phyloP scores from a whole-genome alignment of 2,797 vertebrate species.

The Botia kubotai region DNA sequence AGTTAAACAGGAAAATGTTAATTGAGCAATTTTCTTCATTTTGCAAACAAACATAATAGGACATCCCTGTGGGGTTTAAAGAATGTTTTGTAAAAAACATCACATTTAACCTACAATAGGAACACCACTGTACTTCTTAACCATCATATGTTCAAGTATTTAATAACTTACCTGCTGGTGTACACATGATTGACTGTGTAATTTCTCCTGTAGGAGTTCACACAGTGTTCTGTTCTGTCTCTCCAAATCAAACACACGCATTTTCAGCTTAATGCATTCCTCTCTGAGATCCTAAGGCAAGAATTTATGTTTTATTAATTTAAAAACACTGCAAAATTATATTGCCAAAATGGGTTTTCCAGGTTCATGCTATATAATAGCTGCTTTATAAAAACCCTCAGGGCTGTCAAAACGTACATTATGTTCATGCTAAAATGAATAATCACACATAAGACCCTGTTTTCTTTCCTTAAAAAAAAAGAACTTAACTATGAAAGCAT shows the following conservation, averaged over 20 bases:
- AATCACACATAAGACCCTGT: not conserved
- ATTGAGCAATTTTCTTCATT: conserved; percentile 53
- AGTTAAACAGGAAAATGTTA: conserved; percentile 58
- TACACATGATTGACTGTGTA: conserved; percentile 85
- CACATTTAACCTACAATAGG: not conserved
- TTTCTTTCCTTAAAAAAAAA: not conserved
- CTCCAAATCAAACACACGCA: conserved; percentile 94
- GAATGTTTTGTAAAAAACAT: conserved; percentile 42
- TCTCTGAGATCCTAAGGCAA: conserved; percentile 88
- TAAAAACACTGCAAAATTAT: not conserved
- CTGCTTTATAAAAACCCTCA: not conserved
- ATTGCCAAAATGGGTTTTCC: not conserved
- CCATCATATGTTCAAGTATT: conserved; percentile 2
- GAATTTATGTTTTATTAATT: not conserved
- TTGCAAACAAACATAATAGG: conserved; percentile 49
- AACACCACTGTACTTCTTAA: not conserved
- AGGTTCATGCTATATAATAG: not conserved
- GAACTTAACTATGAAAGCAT: not conserved
- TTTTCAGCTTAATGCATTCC: conserved; percentile 97
- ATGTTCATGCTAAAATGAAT: not conserved
- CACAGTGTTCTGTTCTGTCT: conserved; percentile 92
- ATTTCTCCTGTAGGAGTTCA: conserved; percentile 92
- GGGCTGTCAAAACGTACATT: not conserved
- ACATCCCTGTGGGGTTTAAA: conserved; percentile 13
- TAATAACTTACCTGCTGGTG: conserved; percentile 84